Evolutionary conservation across 2,797 vertebrate genomes (phyloP), one percentile per base, ranked within the genome.

Genomic region (Phalanger gymnotis): DNA sequence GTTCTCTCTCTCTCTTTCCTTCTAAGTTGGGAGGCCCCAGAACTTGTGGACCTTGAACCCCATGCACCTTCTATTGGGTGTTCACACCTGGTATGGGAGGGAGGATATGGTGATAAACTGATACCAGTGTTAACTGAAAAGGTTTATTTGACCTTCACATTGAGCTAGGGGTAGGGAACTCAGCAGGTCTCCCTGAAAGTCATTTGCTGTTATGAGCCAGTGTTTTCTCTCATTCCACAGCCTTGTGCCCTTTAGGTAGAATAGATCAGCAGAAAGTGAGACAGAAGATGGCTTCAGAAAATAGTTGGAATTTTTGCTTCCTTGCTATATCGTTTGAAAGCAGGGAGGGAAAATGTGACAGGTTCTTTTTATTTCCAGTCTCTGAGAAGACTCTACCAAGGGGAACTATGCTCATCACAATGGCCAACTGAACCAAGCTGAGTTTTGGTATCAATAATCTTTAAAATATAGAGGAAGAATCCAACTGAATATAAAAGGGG

Each of bases 11-110:
- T 56, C 16, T 90, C 10, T 90, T 27, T 40, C 58, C 81, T 47
- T 0, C 53, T 40, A 47, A 5, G 0, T 57, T 11, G 1, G 87
- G 40, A 61, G 22, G 2, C 52, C 6, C 16, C n/a, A 4, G 0
- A 2, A 47, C 12, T 27, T 6, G 30, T 0, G 11, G 55, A 5
- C 0, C 52, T 66, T 58, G 54, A 55, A 25, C 92, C 1, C 2
- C 53, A 31, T 87, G 0, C 25, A 56, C 53, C 56, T 66, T 55
- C 40, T 40, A 47, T 31, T 58, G 28, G 28, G 11, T 58, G 10
- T 58, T 58, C 30, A 58, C 30, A 31, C 22, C 27, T 6, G 27
- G 55, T 31, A 31, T 52, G 25, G 7, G 16, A 22, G 56, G 9
- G 7, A 53, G 40, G 52, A 7, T 2, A 25, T 0, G 2, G 61